phyloP scores from a whole-genome alignment of 2,888 invertebrate genomes.

The Chelonus formosanus region DNA sequence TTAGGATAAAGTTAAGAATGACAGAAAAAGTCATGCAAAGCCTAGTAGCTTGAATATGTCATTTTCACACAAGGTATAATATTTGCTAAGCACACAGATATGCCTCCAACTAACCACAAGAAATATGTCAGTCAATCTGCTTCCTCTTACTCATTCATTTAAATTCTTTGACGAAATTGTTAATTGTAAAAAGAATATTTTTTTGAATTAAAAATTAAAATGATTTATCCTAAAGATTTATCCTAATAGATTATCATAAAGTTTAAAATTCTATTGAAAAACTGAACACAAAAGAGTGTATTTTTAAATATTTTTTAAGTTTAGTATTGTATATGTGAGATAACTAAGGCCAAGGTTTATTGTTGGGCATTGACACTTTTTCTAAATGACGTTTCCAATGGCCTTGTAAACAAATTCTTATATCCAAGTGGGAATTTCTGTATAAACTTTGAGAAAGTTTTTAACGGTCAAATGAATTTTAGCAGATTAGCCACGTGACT shows the following conservation, averaged over 20 bases:
- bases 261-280: background rate
- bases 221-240: too few relatives aligned
- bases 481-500: constrained; percentile 4
- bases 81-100: constrained; percentile 17
- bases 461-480: constrained; percentile 12
- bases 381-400: constrained; percentile 1
- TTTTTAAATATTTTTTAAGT: constrained; percentile 21
- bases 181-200: too few relatives aligned
- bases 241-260: too few relatives aligned
- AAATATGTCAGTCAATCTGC: constrained; percentile 1
- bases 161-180: too few relatives aligned
- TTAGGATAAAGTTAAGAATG: background rate
- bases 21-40: constrained; percentile 2
- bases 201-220: too few relatives aligned
- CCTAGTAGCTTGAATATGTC: constrained; percentile 16
- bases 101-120: background rate
- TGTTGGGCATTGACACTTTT: constrained; percentile 19
- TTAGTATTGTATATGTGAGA: constrained; percentile 39
- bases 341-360: constrained; percentile 43
- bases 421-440: background rate
- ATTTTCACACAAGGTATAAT: constrained; percentile 20
- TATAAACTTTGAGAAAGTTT: constrained; percentile 10
- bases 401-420: constrained; percentile 9
- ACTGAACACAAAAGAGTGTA: constrained; percentile 14
- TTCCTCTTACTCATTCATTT: background rate